Evolutionary conservation across 2,888 invertebrate genomes (phyloP), one percentile per base, ranked within the genome.

Genomic region (Aromia moschata): DNA sequence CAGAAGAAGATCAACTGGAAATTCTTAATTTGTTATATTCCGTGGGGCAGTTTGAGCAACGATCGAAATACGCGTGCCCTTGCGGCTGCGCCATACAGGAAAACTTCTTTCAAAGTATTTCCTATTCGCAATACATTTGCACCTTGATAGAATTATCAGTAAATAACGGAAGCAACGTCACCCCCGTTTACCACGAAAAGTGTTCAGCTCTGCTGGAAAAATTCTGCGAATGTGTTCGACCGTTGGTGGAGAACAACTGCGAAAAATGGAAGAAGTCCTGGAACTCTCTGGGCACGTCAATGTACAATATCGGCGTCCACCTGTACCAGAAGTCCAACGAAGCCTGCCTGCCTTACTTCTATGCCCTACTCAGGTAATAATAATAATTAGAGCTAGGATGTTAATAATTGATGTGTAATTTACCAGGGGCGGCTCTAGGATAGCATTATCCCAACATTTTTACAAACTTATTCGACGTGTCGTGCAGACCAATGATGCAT

Each of bases 241-340:
- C 20, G 0, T 20, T 70, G 10, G 69, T 71, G 51, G 45, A 55
- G 4, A 25, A 58, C n/a, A 57, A 67, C 15, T 67, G 66, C 47
- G 54, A 62, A 18, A 56, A 55, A 18, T 73, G 70, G 68, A 62
- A 58, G 31, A 46, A 31, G 7, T 38, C 37, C 30, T 72, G 70
- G 68, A 60, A 44, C 15, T 45, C 58, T 14, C 17, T 69, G 12
- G 65, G 59, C 11, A 41, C 60, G 4, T 40, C 56, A 12, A 53
- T 69, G 9, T 68, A 70, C 56, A 73, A 73, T 55, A 61, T 67
- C 18, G 69, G 68, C 12, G 60, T 66, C 18, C 46, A 57, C 17
- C 54, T 72, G 11, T 56, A 56, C 11, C 37, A 58, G 10, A 41
- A 54, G n/a, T 31, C 43, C 31, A 56, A 62, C 44, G 12, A 47